phyloP scores from a whole-genome alignment of 2,113 vertebrate species.

The Empidonax traillii region DNA sequence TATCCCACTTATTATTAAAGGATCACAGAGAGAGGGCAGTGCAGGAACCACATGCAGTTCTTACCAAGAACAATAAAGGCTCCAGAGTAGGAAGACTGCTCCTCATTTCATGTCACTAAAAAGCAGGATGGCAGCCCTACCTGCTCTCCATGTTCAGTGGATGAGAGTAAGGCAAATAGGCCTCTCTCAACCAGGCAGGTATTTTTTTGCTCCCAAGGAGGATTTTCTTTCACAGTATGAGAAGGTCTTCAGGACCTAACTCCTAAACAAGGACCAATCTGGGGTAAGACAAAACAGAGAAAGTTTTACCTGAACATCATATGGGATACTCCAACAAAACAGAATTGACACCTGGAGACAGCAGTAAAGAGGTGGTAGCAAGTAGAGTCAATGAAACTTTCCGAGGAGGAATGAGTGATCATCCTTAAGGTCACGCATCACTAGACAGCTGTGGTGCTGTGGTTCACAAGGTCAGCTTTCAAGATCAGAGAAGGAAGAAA shows the following conservation, averaged over 20 bases:
- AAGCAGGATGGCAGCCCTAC: background rate
- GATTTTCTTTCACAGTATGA: background rate
- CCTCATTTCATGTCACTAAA: background rate
- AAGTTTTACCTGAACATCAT: background rate
- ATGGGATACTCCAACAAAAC: background rate
- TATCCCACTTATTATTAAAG: background rate
- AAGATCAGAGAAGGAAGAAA: background rate
- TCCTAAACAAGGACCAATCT: background rate
- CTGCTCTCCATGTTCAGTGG: background rate
- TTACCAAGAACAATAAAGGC: background rate
- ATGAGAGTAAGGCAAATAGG: accelerated
- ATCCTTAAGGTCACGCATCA: background rate
- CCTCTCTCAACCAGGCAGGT: accelerated
- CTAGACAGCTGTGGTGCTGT: background rate
- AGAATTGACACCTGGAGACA: background rate
- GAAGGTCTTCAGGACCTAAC: background rate
- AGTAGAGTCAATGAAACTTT: background rate
- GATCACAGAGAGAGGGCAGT: background rate
- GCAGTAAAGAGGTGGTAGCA: background rate
- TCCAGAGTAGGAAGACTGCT: background rate
- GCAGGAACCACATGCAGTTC: background rate
- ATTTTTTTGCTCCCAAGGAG: background rate
- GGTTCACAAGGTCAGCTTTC: background rate
- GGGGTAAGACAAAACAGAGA: background rate
- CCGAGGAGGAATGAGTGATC: background rate